These are phyloP conservation scores for Hydrolagus colliei DNA, from an alignment of 2,797 vertebrate species.

Conservation along the genomic window DNA sequence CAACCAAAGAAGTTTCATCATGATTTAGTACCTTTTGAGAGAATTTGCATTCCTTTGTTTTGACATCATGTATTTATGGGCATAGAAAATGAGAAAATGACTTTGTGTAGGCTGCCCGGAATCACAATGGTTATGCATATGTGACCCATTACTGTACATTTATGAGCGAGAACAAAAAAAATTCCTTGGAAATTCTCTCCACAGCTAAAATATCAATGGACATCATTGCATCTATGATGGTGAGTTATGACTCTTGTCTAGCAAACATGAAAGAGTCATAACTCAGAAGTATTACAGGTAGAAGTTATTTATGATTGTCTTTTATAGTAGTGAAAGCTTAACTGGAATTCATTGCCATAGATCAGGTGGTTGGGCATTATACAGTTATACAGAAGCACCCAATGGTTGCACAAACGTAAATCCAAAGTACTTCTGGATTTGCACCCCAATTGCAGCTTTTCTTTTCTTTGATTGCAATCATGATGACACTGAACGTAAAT, in stretches of 20 bases:
- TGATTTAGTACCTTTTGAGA: too few species aligned
- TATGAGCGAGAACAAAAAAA: neutral
- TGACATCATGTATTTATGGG: too few species aligned
- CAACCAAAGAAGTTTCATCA: too few species aligned
- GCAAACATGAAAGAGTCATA: constrained; percentile 20
- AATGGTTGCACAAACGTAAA: neutral
- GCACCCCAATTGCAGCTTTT: neutral
- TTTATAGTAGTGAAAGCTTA: neutral
- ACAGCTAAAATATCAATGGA: neutral
- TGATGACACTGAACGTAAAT: too few species aligned
- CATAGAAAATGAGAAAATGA: too few species aligned
- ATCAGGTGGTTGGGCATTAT: neutral
- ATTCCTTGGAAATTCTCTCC: neutral
- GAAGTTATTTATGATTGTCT: constrained; percentile 4
- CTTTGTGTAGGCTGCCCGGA: too few species aligned
- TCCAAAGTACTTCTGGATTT: neutral
- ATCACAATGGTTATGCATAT: too few species aligned
- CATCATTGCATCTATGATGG: neutral
- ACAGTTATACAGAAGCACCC: neutral
- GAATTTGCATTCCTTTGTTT: too few species aligned
- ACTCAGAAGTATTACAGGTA: neutral
- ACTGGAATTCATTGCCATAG: neutral
- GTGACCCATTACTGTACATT: too few species aligned
- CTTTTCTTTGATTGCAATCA: neutral
- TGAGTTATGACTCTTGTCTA: neutral